Conservation (phyloP, 2,888 invertebrate species). For the Dicycla oo region DNA sequence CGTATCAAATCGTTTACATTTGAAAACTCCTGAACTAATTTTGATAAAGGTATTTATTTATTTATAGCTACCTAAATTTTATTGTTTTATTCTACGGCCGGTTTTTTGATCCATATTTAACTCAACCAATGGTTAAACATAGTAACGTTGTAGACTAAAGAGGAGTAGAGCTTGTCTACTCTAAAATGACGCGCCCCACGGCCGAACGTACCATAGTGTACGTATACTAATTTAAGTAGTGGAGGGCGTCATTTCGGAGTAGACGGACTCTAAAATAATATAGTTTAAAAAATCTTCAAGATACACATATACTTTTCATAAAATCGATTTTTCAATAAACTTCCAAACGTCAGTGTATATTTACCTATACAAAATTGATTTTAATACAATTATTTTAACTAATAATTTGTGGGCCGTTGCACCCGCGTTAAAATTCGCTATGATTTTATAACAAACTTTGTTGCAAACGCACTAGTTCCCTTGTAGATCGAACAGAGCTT, state of each 20-base stretch:
- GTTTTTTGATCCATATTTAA: too few relatives aligned
- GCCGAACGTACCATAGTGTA: too few relatives aligned
- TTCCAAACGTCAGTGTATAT: constrained; percentile 47
- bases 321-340: constrained; percentile 15
- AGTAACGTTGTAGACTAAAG: too few relatives aligned
- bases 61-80: constrained; percentile 21
- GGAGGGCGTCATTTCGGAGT: too few relatives aligned
- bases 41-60: constrained; percentile 15
- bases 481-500: constrained; percentile 14
- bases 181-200: too few relatives aligned
- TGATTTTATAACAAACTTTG: constrained; percentile 20
- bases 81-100: constrained; percentile 2
- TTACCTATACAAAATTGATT: constrained; percentile 55
- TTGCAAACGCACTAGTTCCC: constrained; percentile 1
- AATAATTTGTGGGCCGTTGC: constrained; percentile 49
- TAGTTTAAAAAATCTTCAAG: constrained; percentile 6
- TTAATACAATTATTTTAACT: constrained; percentile 55
- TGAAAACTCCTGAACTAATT: constrained; percentile 12
- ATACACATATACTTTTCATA: background rate
- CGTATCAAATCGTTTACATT: constrained; percentile 18
- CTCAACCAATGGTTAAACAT: too few relatives aligned
- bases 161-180: too few relatives aligned
- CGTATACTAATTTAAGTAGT: too few relatives aligned
- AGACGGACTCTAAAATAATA: too few relatives aligned
- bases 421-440: constrained; percentile 58